phyloP scores from a whole-genome alignment of 2,113 vertebrate species.

The Ovis canadensis region DNA sequence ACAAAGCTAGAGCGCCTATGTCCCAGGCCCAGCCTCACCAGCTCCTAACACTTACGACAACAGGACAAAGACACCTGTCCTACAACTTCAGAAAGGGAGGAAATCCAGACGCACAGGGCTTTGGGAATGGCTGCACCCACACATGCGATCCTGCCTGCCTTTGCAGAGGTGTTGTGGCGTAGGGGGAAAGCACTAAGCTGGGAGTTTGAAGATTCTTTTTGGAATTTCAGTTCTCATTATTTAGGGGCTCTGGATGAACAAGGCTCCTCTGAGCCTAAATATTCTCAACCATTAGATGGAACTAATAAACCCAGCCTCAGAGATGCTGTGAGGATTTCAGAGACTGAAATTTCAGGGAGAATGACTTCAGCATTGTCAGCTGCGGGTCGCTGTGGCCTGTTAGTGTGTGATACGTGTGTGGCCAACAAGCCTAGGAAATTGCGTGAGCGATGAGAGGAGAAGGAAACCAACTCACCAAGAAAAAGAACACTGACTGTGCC shows the following conservation, averaged over 20 bases:
- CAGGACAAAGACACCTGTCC: background rate
- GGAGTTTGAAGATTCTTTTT: background rate
- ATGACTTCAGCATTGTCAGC: background rate
- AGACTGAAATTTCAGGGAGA: background rate
- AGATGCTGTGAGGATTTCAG: background rate
- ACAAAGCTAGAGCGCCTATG: background rate
- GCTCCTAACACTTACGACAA: background rate
- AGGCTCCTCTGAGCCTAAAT: background rate
- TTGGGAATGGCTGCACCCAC: background rate
- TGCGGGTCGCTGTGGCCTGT: background rate
- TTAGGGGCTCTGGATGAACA: background rate
- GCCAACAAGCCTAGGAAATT: background rate
- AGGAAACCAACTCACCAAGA: background rate
- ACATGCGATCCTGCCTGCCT: background rate
- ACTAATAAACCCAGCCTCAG: background rate
- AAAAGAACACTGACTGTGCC: background rate
- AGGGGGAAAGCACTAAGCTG: background rate
- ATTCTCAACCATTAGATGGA: background rate
- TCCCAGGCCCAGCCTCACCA: background rate
- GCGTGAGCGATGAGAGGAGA: background rate
- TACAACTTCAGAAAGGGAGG: background rate
- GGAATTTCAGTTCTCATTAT: background rate
- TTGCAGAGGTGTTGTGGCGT: fast-evolving
- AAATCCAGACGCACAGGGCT: background rate
- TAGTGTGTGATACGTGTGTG: background rate